A percentile compares a stretch with the other conserved stretches of the same genome.
phyloP scores from a whole-genome alignment of 1,140 invertebrate genomes.

The Drosophila insularis region DNA sequence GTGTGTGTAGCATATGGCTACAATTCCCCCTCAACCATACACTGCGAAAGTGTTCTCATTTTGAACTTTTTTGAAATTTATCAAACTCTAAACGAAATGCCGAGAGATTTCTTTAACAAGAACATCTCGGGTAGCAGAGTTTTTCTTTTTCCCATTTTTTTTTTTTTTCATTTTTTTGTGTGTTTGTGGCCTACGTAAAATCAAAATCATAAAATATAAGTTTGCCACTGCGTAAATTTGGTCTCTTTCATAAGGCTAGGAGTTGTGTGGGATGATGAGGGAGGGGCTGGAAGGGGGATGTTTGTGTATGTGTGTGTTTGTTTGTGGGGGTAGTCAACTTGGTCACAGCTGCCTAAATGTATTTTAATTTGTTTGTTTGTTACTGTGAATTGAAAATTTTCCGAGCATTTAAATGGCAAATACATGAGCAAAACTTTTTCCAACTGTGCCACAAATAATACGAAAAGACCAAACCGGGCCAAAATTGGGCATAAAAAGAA shows the following conservation, averaged over 20 bases:
- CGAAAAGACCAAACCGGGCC: not conserved
- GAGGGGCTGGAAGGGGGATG: not conserved
- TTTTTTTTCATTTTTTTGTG: slow-evolving; percentile 44
- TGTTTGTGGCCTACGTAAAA: slow-evolving; percentile 40
- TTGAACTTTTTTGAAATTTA: not conserved
- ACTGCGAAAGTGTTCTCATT: not conserved
- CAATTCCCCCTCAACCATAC: not conserved
- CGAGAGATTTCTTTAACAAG: not conserved
- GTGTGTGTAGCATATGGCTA: not conserved
- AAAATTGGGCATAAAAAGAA: slow-evolving; percentile 24
- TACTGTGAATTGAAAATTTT: slow-evolving; percentile 30
- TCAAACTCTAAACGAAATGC: not conserved
- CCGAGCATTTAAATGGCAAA: slow-evolving; percentile 47
- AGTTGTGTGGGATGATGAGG: not conserved
- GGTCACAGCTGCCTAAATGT: slow-evolving; percentile 76
- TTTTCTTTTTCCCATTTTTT: slow-evolving; percentile 31
- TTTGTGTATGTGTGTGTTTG: too few relatives aligned
- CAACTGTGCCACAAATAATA: slow-evolving; percentile 42
- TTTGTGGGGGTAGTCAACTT: slow-evolving; percentile 11
- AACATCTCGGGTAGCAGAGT: not conserved
- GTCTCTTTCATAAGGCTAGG: not conserved
- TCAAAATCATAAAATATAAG: slow-evolving; percentile 80
- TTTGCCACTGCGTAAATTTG: slow-evolving; percentile 75
- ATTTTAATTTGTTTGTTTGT: slow-evolving; percentile 72
- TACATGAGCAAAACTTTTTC: slow-evolving; percentile 53